phyloP scores from a whole-genome alignment of 2,888 invertebrate genomes.

The Gymnosoma rotundatum region DNA sequence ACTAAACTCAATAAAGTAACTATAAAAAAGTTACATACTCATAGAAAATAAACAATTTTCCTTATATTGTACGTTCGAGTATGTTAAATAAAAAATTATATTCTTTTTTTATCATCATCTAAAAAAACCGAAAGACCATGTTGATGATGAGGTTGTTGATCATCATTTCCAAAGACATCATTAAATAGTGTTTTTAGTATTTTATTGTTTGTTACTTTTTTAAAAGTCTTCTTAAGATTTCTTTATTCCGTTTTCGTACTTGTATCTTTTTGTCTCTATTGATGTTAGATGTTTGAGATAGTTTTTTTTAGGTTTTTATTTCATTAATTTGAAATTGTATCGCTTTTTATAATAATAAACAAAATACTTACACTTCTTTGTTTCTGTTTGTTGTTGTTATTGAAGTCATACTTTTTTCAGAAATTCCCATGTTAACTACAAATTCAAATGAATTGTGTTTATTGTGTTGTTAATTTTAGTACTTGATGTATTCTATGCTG shows the following conservation, averaged over 20 bases:
- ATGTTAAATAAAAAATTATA: no score
- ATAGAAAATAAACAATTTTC: conserved; percentile 33
- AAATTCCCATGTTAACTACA: conserved; percentile 57
- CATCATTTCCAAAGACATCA: conserved; percentile 35
- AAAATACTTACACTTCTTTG: conserved; percentile 18
- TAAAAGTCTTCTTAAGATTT: background rate
- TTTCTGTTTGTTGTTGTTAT: conserved; percentile 2
- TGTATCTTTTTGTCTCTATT: conserved; percentile 15
- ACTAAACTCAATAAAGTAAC: conserved; percentile 18
- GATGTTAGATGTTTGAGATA: conserved; percentile 34
- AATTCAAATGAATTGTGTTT: conserved; percentile 59
- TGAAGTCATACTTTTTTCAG: no score
- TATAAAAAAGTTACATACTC: conserved; percentile 19
- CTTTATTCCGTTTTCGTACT: background rate
- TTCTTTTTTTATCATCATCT: conserved; percentile 2
- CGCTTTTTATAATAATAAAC: conserved; percentile 35
- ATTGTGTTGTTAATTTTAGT: conserved; percentile 38
- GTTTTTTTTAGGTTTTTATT: background rate
- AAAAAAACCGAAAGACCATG: background rate
- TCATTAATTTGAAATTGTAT: conserved; percentile 27
- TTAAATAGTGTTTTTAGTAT: conserved; percentile 7
- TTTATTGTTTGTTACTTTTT: background rate
- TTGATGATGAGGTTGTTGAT: conserved; percentile 21
- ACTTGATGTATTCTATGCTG: conserved; percentile 17
- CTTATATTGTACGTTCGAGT: background rate